Conservation (phyloP, 2,113 vertebrate species). For the Sinocyclocheilus grahami region DNA sequence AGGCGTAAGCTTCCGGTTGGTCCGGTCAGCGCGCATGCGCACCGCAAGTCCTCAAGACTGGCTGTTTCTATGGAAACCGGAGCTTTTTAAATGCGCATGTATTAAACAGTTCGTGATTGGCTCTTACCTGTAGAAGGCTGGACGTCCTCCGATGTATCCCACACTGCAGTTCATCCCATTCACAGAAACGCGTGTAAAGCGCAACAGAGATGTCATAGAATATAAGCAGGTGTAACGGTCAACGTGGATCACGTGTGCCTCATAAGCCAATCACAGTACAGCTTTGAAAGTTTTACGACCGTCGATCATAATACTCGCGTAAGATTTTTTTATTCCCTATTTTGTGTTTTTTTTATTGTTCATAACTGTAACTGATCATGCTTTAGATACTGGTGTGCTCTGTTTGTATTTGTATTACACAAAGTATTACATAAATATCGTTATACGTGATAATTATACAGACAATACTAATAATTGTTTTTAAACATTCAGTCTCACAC, state of each 20-base stretch:
- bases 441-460: too few relatives aligned
- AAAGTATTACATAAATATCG: too few relatives aligned
- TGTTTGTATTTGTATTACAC: too few relatives aligned
- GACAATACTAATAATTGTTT: too few relatives aligned
- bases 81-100: not conserved
- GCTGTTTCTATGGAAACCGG: not conserved
- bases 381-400: too few relatives aligned
- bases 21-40: not conserved
- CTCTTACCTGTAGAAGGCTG: not conserved
- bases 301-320: not conserved
- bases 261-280: not conserved
- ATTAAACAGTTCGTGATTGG: not conserved
- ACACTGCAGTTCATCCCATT: not conserved
- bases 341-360: too few relatives aligned
- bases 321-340: too few relatives aligned
- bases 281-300: not conserved
- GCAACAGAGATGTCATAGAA: not conserved
- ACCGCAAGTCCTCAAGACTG: not conserved
- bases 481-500: too few relatives aligned
- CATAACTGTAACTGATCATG: too few relatives aligned
- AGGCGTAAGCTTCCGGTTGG: not conserved
- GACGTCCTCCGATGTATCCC: not conserved
- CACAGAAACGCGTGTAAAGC: not conserved
- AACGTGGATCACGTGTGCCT: not conserved
- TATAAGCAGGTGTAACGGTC: not conserved